phyloP scores from a whole-genome alignment of 2,888 invertebrate genomes.

The Nasonovia ribisnigri region DNA sequence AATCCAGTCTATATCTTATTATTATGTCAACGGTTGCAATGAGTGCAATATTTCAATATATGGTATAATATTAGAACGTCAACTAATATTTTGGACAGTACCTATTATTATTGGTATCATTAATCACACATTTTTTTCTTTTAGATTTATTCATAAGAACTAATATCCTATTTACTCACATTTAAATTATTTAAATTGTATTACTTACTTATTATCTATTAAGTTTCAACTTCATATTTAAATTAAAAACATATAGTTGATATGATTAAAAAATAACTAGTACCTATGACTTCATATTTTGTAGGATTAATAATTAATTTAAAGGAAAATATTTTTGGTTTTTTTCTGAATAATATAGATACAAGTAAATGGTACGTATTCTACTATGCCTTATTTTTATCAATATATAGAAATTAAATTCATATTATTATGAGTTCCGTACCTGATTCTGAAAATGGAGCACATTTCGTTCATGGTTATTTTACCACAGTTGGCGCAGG shows the following conservation, averaged over 20 bases:
- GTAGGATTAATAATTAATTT: background rate
- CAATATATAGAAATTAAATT: background rate
- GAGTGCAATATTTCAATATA: no score
- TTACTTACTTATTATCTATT: background rate
- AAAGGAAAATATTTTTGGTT: background rate
- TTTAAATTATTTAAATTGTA: background rate
- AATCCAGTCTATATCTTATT: no score
- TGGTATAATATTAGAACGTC: no score
- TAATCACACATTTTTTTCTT: no score
- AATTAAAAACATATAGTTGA: background rate
- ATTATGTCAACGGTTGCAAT: no score
- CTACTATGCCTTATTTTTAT: background rate
- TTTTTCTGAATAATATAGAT: background rate
- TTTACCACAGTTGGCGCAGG: background rate
- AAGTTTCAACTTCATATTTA: background rate
- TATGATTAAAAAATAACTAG: background rate
- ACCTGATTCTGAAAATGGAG: background rate
- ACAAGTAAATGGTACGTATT: background rate
- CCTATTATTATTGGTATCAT: no score
- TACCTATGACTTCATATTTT: background rate
- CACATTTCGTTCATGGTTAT: background rate
- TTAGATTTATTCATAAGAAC: background rate
- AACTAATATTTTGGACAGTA: no score
- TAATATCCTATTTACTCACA: background rate
- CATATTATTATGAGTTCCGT: background rate